Percentiles rank a stretch among this genome's conserved stretches.
These are phyloP conservation scores for Trematomus loennbergii DNA, from an alignment of 2,113 vertebrate species.

Conservation along the genomic window DNA sequence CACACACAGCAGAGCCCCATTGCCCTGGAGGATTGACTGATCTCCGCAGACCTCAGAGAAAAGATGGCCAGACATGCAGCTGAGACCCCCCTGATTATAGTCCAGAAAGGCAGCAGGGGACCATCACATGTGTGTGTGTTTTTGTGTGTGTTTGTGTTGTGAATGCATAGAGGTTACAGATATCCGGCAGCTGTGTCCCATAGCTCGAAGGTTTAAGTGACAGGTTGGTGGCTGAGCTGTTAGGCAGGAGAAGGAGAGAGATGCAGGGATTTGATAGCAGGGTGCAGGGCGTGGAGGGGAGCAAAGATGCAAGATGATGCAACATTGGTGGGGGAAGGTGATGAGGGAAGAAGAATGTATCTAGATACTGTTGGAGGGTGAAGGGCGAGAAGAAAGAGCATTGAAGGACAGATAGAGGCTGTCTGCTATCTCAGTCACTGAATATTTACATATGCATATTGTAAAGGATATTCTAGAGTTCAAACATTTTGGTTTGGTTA, in stretches of 20 bases:
- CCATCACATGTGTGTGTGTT: slow-evolving; percentile 34
- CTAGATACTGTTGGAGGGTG: slow-evolving; percentile 16
- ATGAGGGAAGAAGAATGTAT: slow-evolving; percentile 14
- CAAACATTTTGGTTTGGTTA: not conserved
- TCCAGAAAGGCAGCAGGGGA: slow-evolving; percentile 60
- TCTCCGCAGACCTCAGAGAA: slow-evolving; percentile 56
- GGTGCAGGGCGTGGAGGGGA: slow-evolving; percentile 17
- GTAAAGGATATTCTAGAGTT: not conserved
- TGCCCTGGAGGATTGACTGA: slow-evolving; percentile 58
- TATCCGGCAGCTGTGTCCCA: slow-evolving; percentile 67
- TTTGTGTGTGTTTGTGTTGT: slow-evolving; percentile 20
- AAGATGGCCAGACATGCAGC: slow-evolving; percentile 67
- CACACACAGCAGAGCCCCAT: slow-evolving; percentile 23
- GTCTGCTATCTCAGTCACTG: slow-evolving; percentile 1
- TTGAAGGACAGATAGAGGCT: not conserved
- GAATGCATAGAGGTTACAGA: slow-evolving; percentile 51
- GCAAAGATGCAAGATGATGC: slow-evolving; percentile 50
- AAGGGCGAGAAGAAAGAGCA: slow-evolving; percentile 17
- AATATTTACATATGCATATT: not conserved
- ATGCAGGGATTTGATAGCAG: slow-evolving; percentile 48
- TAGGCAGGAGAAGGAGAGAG: slow-evolving; percentile 41
- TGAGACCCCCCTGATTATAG: slow-evolving; percentile 75
- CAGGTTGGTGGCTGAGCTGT: slow-evolving; percentile 60
- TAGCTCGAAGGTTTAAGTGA: slow-evolving; percentile 64
- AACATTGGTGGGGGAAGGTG: slow-evolving; percentile 37